Percentiles rank a stretch among this genome's conserved stretches.
Conservation (phyloP, 2,113 vertebrate genomes). For the Ursus arctos region DNA sequence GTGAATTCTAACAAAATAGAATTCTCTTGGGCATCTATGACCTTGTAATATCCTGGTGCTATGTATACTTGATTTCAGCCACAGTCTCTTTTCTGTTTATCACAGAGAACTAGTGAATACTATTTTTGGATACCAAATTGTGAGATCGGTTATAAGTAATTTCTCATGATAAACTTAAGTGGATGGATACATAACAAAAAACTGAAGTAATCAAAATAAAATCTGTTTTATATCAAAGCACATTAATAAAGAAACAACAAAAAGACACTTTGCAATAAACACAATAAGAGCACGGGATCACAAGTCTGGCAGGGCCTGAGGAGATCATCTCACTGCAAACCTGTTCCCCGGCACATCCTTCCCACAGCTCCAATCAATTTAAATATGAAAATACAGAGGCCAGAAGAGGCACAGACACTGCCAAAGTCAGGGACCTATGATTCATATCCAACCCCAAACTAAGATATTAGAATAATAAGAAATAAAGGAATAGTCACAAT, state of each 20-base stretch:
- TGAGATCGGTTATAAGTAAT: background rate
- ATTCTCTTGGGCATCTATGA: background rate
- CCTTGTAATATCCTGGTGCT: background rate
- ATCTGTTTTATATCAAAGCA: background rate
- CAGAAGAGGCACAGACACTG: background rate
- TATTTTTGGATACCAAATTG: background rate
- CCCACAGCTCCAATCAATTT: background rate
- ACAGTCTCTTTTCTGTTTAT: background rate
- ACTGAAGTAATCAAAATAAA: constrained; percentile 2
- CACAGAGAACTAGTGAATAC: background rate
- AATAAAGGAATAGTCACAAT: background rate
- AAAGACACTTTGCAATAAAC: background rate
- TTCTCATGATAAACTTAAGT: constrained; percentile 44
- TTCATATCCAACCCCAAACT: background rate
- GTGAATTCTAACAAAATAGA: background rate
- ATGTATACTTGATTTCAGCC: background rate
- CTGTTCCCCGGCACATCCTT: background rate
- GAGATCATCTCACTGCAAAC: background rate
- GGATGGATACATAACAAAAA: background rate
- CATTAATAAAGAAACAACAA: background rate
- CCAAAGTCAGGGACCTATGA: background rate
- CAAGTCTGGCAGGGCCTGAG: background rate
- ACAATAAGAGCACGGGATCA: background rate
- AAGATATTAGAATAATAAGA: background rate
- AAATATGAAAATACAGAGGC: background rate